Evolutionary conservation across 2,797 vertebrate genomes (phyloP), one percentile per base, ranked within the genome.

Genomic region (Coendou prehensilis): DNA sequence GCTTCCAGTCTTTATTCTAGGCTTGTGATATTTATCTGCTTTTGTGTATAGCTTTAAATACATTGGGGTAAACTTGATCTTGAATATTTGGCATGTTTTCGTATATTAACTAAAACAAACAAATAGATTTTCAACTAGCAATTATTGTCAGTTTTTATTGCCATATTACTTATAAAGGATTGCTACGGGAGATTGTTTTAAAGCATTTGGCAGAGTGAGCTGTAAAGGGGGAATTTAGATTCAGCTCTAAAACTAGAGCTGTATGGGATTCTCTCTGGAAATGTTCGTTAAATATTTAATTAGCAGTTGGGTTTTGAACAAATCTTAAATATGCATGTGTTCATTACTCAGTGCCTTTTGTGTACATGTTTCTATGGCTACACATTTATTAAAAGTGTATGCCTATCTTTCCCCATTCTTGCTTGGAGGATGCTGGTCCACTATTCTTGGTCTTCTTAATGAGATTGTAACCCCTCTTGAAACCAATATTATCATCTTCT

Each of bases 101-200:
- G 23, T 81, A 37, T 73, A 86, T 96, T 67, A 94, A 84, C 90
- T 93, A 73, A 93, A 69, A 45, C 45, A 97, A 86, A 50, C 13
- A 45, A 17, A 41, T 54, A 82, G 61, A 41, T 95, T 91, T 67
- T 69, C 57, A 83, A n/a, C 20, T 45, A 52, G 52, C 57, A 15
- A 10, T 69, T 45, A 63, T 80, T 20, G 45, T 52, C 37, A 22
- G 57, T 47, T 67, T 95, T 88, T 69, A 80, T 69, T 90, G 10
- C 82, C 64, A 13, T 84, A 6, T 87, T 78, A 93, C 71, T 88
- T 69, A 9, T 59, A 52, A 50, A 10, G 54, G 20, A 30, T 94
- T 78, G 17, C 14, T 41, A 5, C 7, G 69, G 61, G 23, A 88
- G 64, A 45, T 93, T 1, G 9, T 91, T 93, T 73, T 56, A 92